Evolutionary conservation across 2,113 vertebrate genomes (phyloP), one percentile per base, ranked within the genome.

Genomic region (Rhombomys opimus): DNA sequence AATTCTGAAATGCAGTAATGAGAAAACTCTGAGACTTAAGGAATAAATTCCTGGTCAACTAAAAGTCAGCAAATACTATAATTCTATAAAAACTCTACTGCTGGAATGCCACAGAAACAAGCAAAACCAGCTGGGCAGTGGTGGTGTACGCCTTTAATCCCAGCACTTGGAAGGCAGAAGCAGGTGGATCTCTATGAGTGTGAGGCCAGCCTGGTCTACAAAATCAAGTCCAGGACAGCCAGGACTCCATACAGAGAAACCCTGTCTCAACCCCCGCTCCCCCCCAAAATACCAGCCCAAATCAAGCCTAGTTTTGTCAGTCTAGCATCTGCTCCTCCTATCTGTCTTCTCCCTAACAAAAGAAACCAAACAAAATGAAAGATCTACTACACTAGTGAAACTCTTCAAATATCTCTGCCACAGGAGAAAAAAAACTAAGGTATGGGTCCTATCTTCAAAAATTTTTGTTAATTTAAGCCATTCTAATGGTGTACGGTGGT

Each of bases 31-130:
- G 22, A 30, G 75, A 91, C 41, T 95, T 67, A 95, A 93, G 85
- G 27, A 91, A 89, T 41, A 89, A 65, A 78, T 85, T 88, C 22
- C 27, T 90, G 25, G 46, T 75, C 30, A 93, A 35, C 63, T 73
- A 89, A 38, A 96, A 95, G 94, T 46, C 61, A 95, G 82, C 15
- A 85, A 46, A 85, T 46, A 46, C 20, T 61, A 11, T 13, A 72
- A 90, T 73, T 95, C 54, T 85, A 14, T 20, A 94, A 85, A 91
- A 85, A 38, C 41, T 75, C 11, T 32, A 41, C 22, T 82, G 61
- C 11, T 76, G 35, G 46, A 57, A 65, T 90, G 63, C n/a, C n/a
- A 93, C 92, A 32, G 50, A 84, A 13, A 87, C 61, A 72, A 46
- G 46, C 46, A 46, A 46, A 46, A 46, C 46, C 46, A 46, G 46